Conservation (phyloP, 2,888 invertebrate genomes). For the Pristionchus mayeri region DNA sequence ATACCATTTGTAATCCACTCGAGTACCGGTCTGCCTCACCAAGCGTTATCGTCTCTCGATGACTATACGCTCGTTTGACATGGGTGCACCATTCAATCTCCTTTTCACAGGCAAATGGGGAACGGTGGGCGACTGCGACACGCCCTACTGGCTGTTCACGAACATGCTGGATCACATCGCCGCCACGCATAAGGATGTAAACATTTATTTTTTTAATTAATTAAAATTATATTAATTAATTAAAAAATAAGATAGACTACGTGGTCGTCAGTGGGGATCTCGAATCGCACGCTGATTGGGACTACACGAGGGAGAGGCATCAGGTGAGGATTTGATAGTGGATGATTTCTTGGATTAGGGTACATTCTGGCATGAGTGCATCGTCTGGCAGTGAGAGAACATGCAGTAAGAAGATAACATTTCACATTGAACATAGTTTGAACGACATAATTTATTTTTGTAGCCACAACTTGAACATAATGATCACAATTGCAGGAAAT, state of each 20-base stretch:
- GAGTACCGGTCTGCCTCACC: too few species aligned
- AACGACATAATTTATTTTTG: too few species aligned
- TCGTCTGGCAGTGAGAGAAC: too few species aligned
- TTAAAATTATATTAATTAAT: slow-evolving; percentile 28
- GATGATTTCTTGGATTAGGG: too few species aligned
- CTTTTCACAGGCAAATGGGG: slow-evolving; percentile 64
- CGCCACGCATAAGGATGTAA: slow-evolving; percentile 58
- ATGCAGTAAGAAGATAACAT: too few species aligned
- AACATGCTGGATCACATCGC: slow-evolving; percentile 68
- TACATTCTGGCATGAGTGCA: too few species aligned
- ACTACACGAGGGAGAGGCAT: slow-evolving; percentile 66
- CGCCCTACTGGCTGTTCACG: slow-evolving; percentile 69
- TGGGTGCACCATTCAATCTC: too few species aligned
- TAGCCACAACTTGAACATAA: too few species aligned
- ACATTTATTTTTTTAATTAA: not conserved
- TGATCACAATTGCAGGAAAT: slow-evolving; percentile 49
- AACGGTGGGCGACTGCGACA: slow-evolving; percentile 67
- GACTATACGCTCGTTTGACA: too few species aligned
- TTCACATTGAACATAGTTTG: too few species aligned
- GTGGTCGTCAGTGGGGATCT: slow-evolving; percentile 70
- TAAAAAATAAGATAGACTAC: slow-evolving; percentile 63
- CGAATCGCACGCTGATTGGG: slow-evolving; percentile 69
- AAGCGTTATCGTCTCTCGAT: too few species aligned
- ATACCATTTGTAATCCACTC: too few species aligned
- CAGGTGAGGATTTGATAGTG: slow-evolving; percentile 43